A percentile compares a stretch with the other conserved stretches of the same genome.
These are phyloP conservation scores for Rhogogaster chlorosoma DNA, from an alignment of 2,888 invertebrate species.

Conservation along the genomic window DNA sequence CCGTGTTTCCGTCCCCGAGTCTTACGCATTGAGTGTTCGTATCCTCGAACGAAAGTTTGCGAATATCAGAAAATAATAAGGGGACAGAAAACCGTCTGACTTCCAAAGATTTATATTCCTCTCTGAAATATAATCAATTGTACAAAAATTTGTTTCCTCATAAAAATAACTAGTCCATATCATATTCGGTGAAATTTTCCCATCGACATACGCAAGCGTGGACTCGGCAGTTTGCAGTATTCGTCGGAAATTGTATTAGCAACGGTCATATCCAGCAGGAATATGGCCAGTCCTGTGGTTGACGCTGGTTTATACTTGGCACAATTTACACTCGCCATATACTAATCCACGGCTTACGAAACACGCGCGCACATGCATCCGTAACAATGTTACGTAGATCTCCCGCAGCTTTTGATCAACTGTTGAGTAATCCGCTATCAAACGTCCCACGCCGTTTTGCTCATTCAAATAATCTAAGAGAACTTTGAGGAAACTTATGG, in stretches of 20 bases:
- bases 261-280: constrained; percentile 16
- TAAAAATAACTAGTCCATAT: no score
- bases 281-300: not conserved
- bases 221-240: constrained; percentile 16
- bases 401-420: not conserved
- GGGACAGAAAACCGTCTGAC: not conserved
- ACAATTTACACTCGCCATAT: not conserved
- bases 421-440: not conserved
- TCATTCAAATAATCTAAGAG: not conserved
- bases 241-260: constrained; percentile 31
- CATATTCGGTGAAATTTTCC: not conserved
- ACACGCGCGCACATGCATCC: not conserved
- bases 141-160: not conserved
- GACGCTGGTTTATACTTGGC: constrained; percentile 16
- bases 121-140: not conserved
- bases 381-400: not conserved
- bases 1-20: constrained; percentile 25
- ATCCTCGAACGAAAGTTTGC: not conserved
- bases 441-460: not conserved
- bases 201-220: not conserved
- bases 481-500: not conserved
- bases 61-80: not conserved
- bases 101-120: not conserved
- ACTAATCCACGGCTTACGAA: not conserved
- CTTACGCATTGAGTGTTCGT: constrained; percentile 6